phyloP scores from a whole-genome alignment of 2,888 invertebrate genomes.

The Drosophila fulvimacula region DNA sequence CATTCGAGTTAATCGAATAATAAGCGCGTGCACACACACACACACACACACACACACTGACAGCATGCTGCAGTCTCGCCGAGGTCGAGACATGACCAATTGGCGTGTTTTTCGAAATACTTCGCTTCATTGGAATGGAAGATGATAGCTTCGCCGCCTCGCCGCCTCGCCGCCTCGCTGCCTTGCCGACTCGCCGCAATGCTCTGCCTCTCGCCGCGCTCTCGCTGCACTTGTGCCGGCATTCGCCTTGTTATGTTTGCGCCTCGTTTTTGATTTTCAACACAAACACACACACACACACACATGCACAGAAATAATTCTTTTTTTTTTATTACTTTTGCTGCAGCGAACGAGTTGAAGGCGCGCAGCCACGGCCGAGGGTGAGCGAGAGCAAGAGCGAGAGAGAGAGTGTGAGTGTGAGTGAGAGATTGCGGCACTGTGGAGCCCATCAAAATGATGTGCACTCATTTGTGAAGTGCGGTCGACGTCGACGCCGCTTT shows the following conservation, averaged over 20 bases:
- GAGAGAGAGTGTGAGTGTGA: neutral
- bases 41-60: constrained; percentile 9
- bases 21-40: constrained; percentile 58
- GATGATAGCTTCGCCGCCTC: constrained; percentile 62
- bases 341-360: constrained; percentile 11
- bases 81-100: constrained; percentile 78
- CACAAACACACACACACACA: constrained; percentile 18
- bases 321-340: constrained; percentile 48
- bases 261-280: constrained; percentile 44
- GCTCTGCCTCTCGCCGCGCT: constrained; percentile 13
- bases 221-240: constrained; percentile 18
- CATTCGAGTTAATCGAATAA: constrained; percentile 77
- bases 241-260: constrained; percentile 57
- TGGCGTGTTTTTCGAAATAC: constrained; percentile 75
- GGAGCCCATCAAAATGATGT: constrained; percentile 66
- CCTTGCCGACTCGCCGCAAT: constrained; percentile 36
- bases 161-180: constrained; percentile 47
- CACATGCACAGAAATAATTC: constrained; percentile 3
- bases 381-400: neutral
- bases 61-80: constrained; percentile 28
- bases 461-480: constrained; percentile 77
- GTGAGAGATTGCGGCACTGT: constrained; percentile 9
- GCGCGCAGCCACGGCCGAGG: neutral
- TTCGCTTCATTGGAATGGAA: constrained; percentile 70
- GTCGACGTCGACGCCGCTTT: constrained; percentile 32